These are phyloP conservation scores for Ispidina lecontei DNA, from an alignment of 2,797 vertebrate species.

Conservation along the genomic window DNA sequence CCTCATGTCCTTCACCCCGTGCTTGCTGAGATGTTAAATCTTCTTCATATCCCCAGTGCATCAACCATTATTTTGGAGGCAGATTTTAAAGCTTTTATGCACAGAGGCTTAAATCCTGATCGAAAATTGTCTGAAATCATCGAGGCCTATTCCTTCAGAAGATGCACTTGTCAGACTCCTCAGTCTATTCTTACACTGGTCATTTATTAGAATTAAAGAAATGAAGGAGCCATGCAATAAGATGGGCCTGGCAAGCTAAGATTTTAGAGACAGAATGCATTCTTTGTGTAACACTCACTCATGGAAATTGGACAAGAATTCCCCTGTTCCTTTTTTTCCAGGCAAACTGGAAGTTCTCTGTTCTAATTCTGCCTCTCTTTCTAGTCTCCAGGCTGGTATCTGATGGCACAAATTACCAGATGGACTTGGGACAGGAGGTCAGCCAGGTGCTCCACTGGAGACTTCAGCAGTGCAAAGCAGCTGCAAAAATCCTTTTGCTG, in stretches of 20 bases:
- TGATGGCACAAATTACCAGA: background rate
- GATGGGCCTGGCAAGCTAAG: background rate
- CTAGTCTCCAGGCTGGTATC: background rate
- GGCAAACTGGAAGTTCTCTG: background rate
- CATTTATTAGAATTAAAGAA: background rate
- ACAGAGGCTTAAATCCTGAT: constrained; percentile 2
- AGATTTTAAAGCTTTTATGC: constrained; percentile 25
- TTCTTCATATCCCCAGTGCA: background rate
- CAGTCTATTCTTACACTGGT: background rate
- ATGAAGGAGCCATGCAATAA: background rate
- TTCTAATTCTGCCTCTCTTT: background rate
- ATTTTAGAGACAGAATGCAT: background rate
- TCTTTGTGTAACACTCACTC: background rate
- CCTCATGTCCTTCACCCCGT: background rate
- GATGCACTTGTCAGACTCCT: background rate
- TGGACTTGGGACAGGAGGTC: background rate
- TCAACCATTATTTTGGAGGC: background rate
- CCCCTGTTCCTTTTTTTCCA: background rate
- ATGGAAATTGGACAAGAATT: background rate
- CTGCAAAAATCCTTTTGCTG: constrained; percentile 26
- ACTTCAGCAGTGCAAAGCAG: background rate
- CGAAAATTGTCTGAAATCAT: background rate
- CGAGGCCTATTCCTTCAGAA: background rate
- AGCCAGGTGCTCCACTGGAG: background rate
- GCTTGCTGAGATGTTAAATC: background rate